phyloP scores from a whole-genome alignment of 2,113 vertebrate species.

The Sylvia atricapilla region DNA sequence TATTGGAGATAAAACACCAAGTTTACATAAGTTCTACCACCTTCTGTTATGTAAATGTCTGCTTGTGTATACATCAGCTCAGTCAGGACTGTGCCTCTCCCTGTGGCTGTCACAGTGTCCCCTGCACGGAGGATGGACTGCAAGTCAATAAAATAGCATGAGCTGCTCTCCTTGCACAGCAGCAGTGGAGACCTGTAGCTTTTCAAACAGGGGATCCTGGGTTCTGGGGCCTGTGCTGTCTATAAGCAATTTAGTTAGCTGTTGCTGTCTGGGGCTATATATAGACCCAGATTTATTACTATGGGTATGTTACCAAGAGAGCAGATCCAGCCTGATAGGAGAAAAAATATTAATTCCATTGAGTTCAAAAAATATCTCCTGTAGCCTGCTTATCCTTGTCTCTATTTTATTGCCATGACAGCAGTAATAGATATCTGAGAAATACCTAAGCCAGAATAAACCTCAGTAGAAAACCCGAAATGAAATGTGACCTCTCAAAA shows the following conservation, averaged over 20 bases:
- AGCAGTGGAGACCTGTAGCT: not conserved
- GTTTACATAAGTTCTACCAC: not conserved
- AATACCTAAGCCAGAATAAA: constrained; percentile 8
- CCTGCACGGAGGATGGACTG: not conserved
- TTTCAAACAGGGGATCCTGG: not conserved
- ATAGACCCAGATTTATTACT: constrained; percentile 37
- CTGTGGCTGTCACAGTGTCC: not conserved
- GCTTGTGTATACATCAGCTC: not conserved
- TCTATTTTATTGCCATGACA: not conserved
- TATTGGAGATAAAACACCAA: not conserved
- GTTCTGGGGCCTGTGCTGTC: not conserved
- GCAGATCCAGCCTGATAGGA: not conserved
- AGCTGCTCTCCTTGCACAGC: not conserved
- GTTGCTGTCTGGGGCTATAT: not conserved
- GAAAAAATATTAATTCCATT: constrained; percentile 9
- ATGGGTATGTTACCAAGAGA: not conserved
- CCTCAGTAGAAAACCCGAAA: not conserved
- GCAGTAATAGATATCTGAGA: not conserved
- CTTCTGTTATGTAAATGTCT: constrained; percentile 46
- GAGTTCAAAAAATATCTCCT: not conserved
- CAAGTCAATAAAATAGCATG: not conserved
- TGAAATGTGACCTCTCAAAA: not conserved
- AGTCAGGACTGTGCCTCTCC: not conserved
- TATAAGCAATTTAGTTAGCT: not conserved
- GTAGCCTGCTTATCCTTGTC: not conserved